Base-by-base conservation (phyloP, 2,888 invertebrate genomes). In the Drosophila robusta region DNA sequence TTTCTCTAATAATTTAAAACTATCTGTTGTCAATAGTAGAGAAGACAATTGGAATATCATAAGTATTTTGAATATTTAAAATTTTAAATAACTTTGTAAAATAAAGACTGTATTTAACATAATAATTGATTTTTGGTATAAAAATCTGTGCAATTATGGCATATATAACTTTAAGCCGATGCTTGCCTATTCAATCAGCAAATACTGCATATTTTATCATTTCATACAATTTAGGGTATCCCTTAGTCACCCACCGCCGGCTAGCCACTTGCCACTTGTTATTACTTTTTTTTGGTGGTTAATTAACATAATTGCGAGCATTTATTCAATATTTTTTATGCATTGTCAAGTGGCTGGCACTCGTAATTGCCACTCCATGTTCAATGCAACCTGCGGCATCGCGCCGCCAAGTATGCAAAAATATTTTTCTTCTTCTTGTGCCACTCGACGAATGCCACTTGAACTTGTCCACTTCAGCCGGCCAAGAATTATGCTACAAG, bases 271-370 rank as follows among this genome's bases (percentile, higher is more conserved):
- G 14, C 7, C n/a, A 51, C n/a, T 39, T 42, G 5, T 1, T 22
- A 22, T 9, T 18, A 18, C 42, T 44, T 34, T 45, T 57, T 62
- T 51, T 39, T 46, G 29, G 57, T 1, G 36, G 73, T 70, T 79
- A 83, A 86, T 81, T 80, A 77, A 70, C 62, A 75, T 81, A 83
- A 87, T 83, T 85, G 81, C 63, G 60, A 70, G 69, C 79, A 69
- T 65, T 84, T 82, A 60, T 24, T 49, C 12, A 42, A 9, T 24
- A 18, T 24, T 45, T 14, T 16, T 44, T 18, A n/a, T 12, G 22
- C 64, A 61, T 60, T 50, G 14, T 44, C 54, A 66, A 76, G 77
- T 66, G 71, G 41, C 56, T 50, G 36, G 38, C 45, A 54, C 49
- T 47, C 52, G 57, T 61, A 72, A 66, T 69, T 73, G 75, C 45